These are phyloP conservation scores for Cichlasoma orientale DNA, from an alignment of 2,797 vertebrate species.

Conservation along the genomic window DNA sequence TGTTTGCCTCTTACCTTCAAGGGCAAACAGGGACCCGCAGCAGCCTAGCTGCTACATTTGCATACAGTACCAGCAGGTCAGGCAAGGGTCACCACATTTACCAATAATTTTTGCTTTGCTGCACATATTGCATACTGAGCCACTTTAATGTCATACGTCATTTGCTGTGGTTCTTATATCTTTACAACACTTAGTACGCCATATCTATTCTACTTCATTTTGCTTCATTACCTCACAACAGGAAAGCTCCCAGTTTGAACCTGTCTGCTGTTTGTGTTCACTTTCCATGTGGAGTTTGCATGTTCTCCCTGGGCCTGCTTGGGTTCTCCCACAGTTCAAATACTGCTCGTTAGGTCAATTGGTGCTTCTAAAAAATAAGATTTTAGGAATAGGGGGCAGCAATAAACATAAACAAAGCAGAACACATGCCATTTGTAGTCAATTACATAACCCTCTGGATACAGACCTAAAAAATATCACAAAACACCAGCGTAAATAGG, in stretches of 20 bases:
- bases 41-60: not conserved
- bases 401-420: constrained; percentile 18
- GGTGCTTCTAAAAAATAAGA: not conserved
- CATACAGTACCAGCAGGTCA: not conserved
- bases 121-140: not conserved
- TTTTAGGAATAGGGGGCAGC: not conserved
- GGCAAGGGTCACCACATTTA: not conserved
- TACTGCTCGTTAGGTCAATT: not conserved
- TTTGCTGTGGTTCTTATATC: not conserved
- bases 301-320: not conserved
- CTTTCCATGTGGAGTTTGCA: not conserved
- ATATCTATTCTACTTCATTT: not conserved
- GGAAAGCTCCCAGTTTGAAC: not conserved
- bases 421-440: not conserved
- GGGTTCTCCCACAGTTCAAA: not conserved
- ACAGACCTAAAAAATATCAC: constrained; percentile 13
- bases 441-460: constrained; percentile 33
- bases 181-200: not conserved
- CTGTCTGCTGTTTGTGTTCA: not conserved
- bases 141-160: not conserved
- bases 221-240: not conserved
- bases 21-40: not conserved
- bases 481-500: constrained; percentile 23
- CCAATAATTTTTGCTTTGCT: not conserved
- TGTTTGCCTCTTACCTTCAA: not conserved